These are phyloP conservation scores for Prochilodus magdalenae DNA, from an alignment of 2,113 vertebrate species.

Conservation along the genomic window DNA sequence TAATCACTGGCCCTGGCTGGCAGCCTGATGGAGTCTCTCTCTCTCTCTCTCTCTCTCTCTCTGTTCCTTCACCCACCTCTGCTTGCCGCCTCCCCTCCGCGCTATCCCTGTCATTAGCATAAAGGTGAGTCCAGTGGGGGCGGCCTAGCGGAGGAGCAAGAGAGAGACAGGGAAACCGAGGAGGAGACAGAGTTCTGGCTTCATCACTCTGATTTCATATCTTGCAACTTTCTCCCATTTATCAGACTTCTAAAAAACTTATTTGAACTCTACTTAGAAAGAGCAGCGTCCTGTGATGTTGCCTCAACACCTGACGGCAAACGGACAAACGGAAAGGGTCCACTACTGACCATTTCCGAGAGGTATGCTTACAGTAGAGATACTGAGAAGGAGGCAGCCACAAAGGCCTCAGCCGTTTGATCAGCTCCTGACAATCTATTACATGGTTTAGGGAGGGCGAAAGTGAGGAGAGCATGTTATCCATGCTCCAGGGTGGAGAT, in stretches of 20 bases:
- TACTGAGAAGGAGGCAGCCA: neutral
- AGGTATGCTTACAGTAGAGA: neutral
- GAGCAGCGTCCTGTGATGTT: no score
- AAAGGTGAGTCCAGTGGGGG: constrained; percentile 66
- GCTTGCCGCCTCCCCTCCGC: constrained; percentile 52
- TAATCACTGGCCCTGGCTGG: constrained; percentile 67
- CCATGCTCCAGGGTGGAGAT: constrained; percentile 16
- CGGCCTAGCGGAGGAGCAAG: constrained; percentile 35
- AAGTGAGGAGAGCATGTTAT: constrained; percentile 29
- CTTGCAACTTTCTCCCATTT: neutral
- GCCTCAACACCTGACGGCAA: no score
- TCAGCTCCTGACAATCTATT: constrained; percentile 25
- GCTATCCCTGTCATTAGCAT: constrained; percentile 67
- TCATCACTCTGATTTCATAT: neutral
- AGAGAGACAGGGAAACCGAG: constrained; percentile 9
- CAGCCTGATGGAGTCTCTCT: constrained; percentile 63
- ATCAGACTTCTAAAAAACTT: neutral
- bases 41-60: constrained; percentile 46
- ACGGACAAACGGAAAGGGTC: no score
- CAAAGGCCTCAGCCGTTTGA: neutral
- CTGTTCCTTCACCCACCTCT: constrained; percentile 50
- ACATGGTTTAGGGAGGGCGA: constrained; percentile 33
- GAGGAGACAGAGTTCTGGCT: neutral
- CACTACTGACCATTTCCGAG: no score
- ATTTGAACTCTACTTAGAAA: no score